Evolutionary conservation across 1,140 invertebrate species (phyloP).

Genomic region (Drosophila ficusphila): DNA sequence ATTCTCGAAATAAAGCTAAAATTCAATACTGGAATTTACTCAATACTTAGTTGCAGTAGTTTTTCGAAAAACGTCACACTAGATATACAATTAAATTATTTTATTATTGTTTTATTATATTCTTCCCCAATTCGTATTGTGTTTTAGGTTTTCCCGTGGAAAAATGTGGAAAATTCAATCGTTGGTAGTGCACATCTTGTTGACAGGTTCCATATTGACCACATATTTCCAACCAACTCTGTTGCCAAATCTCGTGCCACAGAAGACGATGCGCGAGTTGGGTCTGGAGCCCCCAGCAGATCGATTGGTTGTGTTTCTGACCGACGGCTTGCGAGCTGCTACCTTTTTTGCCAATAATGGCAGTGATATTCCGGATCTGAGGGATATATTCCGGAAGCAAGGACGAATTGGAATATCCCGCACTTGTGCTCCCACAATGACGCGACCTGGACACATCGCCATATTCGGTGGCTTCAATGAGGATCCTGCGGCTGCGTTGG

Average conservation of each 20-base stretch:
- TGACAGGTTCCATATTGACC: conserved; percentile 86
- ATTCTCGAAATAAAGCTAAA: too few relatives aligned
- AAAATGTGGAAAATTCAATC: conserved; percentile 74
- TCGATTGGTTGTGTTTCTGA: conserved; percentile 91
- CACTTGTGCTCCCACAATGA: conserved; percentile 96
- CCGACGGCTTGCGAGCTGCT: conserved; percentile 94
- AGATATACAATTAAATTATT: too few relatives aligned
- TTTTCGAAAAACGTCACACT: neutral
- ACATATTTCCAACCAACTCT: conserved; percentile 88
- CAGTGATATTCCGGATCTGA: conserved; percentile 48
- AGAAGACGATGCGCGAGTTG: conserved; percentile 82
- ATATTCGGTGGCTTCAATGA: conserved; percentile 97
- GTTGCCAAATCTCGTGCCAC: conserved; percentile 85
- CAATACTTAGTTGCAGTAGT: neutral
- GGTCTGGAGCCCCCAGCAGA: conserved; percentile 87
- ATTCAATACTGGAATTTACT: too few relatives aligned
- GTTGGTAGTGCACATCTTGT: conserved; percentile 84
- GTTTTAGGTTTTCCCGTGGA: neutral
- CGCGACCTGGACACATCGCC: conserved; percentile 97
- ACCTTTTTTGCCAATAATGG: conserved; percentile 87
- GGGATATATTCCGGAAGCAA: conserved; percentile 76
- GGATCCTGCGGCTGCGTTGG: conserved; percentile 96
- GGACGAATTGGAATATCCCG: conserved; percentile 95
- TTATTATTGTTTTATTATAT: neutral
- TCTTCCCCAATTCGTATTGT: neutral